A percentile compares a stretch with the other conserved stretches of the same genome.
These are phyloP conservation scores for Nibea albiflora DNA, from an alignment of 2,113 vertebrate genomes.

Conservation along the genomic window DNA sequence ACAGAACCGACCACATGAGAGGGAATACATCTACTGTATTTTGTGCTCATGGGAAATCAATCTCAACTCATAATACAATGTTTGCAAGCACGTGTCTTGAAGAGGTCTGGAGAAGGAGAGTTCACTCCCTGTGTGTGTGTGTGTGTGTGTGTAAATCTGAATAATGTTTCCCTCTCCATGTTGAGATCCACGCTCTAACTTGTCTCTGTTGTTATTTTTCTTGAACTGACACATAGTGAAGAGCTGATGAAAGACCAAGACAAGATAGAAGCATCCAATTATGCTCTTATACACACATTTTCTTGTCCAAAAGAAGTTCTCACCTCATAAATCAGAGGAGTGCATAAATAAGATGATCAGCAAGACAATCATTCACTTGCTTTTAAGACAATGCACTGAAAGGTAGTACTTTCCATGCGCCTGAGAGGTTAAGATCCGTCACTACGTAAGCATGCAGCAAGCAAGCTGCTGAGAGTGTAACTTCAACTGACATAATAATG, in stretches of 20 bases:
- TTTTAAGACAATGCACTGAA: conserved; percentile 26
- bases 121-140: not conserved
- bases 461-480: not conserved
- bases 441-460: no score
- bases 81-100: conserved; percentile 33
- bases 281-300: not conserved
- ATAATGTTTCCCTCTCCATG: conserved; percentile 8
- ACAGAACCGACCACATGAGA: conserved; percentile 48
- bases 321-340: conserved; percentile 25
- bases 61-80: conserved; percentile 42
- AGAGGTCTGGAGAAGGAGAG: conserved; percentile 21
- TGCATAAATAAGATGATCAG: conserved; percentile 15
- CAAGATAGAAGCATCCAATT: conserved; percentile 37
- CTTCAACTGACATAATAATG: not conserved
- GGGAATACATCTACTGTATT: conserved; percentile 58
- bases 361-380: conserved; percentile 24
- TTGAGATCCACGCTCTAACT: conserved; percentile 27
- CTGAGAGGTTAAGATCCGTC: conserved; percentile 24
- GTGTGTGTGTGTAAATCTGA: not conserved
- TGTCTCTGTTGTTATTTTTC: conserved; percentile 43
- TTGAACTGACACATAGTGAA: conserved; percentile 25
- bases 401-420: conserved; percentile 20
- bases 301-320: not conserved
- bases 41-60: conserved; percentile 66
- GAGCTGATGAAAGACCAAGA: conserved; percentile 34